Percentiles rank a stretch among this genome's conserved stretches.
These are phyloP conservation scores for Dasypolia templi DNA, from an alignment of 2,888 invertebrate genomes.

Conservation along the genomic window DNA sequence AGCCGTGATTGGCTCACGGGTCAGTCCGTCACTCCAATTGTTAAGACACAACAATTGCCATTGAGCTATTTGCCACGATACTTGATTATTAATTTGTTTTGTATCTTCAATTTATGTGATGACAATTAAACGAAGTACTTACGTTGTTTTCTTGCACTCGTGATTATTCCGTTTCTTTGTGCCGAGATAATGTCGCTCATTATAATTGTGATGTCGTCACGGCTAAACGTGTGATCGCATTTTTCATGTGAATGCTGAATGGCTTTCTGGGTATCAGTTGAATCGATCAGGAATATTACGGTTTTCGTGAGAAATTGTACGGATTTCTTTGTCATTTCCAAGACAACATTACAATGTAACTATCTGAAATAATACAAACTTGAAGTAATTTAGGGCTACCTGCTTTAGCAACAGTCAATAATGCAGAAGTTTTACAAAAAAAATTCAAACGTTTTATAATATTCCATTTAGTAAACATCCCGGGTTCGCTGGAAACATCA, in stretches of 20 bases:
- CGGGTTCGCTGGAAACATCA: conserved; percentile 58
- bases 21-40: conserved; percentile 77
- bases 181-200: conserved; percentile 38
- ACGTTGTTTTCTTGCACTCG: conserved; percentile 52
- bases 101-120: conserved; percentile 55
- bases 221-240: conserved; percentile 32
- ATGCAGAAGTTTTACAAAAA: conserved; percentile 22
- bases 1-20: conserved; percentile 86
- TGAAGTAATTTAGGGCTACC: not conserved
- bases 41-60: conserved; percentile 75
- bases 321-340: not conserved
- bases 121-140: conserved; percentile 41
- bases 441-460: too few relatives aligned
- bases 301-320: not conserved
- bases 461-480: conserved; percentile 48
- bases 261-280: conserved; percentile 19
- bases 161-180: conserved; percentile 59
- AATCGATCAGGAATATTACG: conserved; percentile 12
- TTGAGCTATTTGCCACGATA: conserved; percentile 76
- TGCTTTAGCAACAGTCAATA: not conserved
- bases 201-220: conserved; percentile 43
- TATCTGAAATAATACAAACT: not conserved
- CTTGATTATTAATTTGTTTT: conserved; percentile 66
- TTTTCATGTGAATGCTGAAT: conserved; percentile 27
- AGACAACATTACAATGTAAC: not conserved